Evolutionary conservation across 2,888 invertebrate genomes (phyloP).

Genomic region (Cephus spinipes): DNA sequence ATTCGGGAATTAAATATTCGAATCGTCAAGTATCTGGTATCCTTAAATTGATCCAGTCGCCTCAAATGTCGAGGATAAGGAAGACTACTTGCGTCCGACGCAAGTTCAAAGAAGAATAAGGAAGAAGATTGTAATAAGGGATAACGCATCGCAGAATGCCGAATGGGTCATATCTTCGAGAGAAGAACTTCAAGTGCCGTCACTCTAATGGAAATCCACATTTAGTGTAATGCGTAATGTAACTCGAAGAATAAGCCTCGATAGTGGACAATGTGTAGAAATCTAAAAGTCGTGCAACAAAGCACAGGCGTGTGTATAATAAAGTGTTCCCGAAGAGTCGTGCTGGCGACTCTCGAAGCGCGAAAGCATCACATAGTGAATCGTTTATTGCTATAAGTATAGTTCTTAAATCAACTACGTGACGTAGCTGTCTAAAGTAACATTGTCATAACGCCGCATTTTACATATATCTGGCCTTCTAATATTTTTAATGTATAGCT

Average conservation of each 20-base stretch:
- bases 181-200: not conserved
- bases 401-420: slow-evolving; percentile 50
- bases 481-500: slow-evolving; percentile 45
- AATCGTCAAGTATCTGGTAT: not conserved
- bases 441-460: slow-evolving; percentile 43
- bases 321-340: slow-evolving; percentile 7
- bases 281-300: slow-evolving; percentile 48
- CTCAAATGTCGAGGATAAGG: not conserved
- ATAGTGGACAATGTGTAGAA: slow-evolving; percentile 45
- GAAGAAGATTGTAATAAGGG: not conserved
- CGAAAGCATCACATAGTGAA: slow-evolving; percentile 51
- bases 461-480: slow-evolving; percentile 51
- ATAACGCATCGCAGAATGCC: not conserved
- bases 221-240: slow-evolving; percentile 54
- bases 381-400: slow-evolving; percentile 55
- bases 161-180: not conserved
- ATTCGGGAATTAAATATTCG: not conserved
- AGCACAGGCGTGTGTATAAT: slow-evolving; percentile 29
- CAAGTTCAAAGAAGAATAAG: not conserved
- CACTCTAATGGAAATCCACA: slow-evolving; percentile 22
- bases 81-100: not conserved
- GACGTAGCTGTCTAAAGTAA: slow-evolving; percentile 49
- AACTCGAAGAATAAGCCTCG: slow-evolving; percentile 54
- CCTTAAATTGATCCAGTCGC: not conserved
- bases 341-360: slow-evolving; percentile 24